These are phyloP conservation scores for Catostylus mosaicus DNA, from an alignment of 30 jellyfish, hydroid and myxozoan genomes.

Conservation along the genomic window DNA sequence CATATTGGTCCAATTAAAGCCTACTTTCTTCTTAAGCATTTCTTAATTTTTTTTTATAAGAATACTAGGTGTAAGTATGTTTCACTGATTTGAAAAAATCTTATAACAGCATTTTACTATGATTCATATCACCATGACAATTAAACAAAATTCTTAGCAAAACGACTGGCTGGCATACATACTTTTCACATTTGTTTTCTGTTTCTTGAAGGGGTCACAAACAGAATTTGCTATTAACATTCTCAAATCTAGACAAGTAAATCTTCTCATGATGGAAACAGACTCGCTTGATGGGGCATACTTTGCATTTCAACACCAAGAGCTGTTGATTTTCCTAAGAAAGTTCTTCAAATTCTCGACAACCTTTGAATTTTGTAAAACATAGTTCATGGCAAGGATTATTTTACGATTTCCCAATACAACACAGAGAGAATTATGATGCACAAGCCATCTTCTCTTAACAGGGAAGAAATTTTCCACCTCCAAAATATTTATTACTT, in stretches of 20 bases:
- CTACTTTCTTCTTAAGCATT: no score
- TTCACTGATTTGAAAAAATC: no score
- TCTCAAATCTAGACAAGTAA: neutral
- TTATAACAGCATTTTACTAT: neutral
- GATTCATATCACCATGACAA: neutral
- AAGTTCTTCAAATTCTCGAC: neutral
- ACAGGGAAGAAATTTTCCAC: neutral
- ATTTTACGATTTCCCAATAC: neutral
- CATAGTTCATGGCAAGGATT: neutral
- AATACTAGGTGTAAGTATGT: no score
- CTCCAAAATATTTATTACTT: neutral
- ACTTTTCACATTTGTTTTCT: neutral
- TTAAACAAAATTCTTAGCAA: neutral
- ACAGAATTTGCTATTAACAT: neutral
- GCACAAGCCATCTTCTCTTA: neutral
- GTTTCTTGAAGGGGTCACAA: neutral
- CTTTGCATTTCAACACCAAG: neutral
- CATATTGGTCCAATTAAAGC: no score
- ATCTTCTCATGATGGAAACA: no score
- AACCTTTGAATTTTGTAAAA: neutral
- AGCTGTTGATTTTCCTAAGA: neutral
- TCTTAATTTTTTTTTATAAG: no score
- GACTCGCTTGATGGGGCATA: neutral
- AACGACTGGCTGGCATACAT: neutral
- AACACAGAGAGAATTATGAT: neutral